phyloP scores from a whole-genome alignment of 2,888 invertebrate genomes.

The Portevinia maculata region DNA sequence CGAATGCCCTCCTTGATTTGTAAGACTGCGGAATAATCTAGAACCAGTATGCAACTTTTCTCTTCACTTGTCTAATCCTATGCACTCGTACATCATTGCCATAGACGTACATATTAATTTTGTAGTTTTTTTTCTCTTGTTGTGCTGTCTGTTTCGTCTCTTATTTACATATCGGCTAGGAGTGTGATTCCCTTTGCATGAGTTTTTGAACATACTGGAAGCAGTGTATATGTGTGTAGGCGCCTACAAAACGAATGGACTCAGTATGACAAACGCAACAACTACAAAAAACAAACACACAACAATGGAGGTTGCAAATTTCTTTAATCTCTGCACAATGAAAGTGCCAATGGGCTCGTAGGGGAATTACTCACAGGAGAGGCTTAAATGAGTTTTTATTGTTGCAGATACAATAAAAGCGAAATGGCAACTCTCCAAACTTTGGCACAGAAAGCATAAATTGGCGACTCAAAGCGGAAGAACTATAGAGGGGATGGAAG shows the following conservation, averaged over 20 bases:
- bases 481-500: not conserved
- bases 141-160: constrained; percentile 46
- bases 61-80: constrained; percentile 21
- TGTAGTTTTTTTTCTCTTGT: not conserved
- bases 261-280: constrained; percentile 34
- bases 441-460: constrained; percentile 43
- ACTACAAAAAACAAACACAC: not conserved
- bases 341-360: constrained; percentile 50
- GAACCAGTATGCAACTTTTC: constrained; percentile 42
- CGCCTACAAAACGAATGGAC: constrained; percentile 8
- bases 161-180: constrained; percentile 52
- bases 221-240: constrained; percentile 20
- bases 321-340: constrained; percentile 55
- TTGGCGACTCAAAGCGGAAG: constrained; percentile 12
- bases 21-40: constrained; percentile 59
- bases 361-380: constrained; percentile 30
- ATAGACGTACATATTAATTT: constrained; percentile 16
- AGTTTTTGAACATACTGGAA: constrained; percentile 25
- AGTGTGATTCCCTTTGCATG: constrained; percentile 45
- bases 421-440: constrained; percentile 15
- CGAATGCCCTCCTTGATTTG: constrained; percentile 45
- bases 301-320: constrained; percentile 55
- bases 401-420: constrained; percentile 29
- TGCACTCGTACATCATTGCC: not conserved
- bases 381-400: constrained; percentile 35